Base-by-base conservation (phyloP, 2,888 invertebrate genomes). In the Eueremaeus valkanovi region DNA sequence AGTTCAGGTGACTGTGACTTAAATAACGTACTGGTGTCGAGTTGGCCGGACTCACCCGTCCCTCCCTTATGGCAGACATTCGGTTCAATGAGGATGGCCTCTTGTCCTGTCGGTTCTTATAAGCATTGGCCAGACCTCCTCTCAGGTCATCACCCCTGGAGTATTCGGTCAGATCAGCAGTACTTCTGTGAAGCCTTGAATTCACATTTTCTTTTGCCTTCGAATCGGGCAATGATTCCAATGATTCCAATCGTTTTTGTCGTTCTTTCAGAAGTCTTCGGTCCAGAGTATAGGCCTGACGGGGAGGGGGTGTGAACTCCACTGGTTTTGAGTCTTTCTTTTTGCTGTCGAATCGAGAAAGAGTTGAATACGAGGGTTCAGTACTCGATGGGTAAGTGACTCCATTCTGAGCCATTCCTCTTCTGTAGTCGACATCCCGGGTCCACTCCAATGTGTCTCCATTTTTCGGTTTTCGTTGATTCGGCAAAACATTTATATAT, bases 61-160 rank as follows among this genome's bases (percentile, higher is more conserved):
- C 75, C 21, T 72, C 75, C 42, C 8, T 75, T 73, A 74, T 73
- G 72, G 63, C 76, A 75, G 61, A 73, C 76, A 29, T 76, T 29
- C 77, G 66, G 31, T 68, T 77, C 18, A 77, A 40, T 8, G 77
- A 77, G 29, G 76, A 76, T 3, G 75, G 21, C 51, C 77, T 68
- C 24, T 61, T 74, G 9, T 73, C 76, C 76, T 79, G 79, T 31
- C 80, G 73, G 11, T 78, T 78, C 42, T 77, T 77, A 66, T 80
- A 80, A 11, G 80, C 79, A 16, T 79, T 79, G 24, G 80, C 79
- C 13, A 80, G 70, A 1, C 80, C 80, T 29, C 80, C 80, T 73
- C 80, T 68, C 61, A 24, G 11, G 40, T 75, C 72, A 58, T 75
- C 72, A 24, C 27, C 21, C 27, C 70, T 3, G 2, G 55, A 70